phyloP scores from a whole-genome alignment of 2,113 vertebrate species.

The Dromas ardeola region DNA sequence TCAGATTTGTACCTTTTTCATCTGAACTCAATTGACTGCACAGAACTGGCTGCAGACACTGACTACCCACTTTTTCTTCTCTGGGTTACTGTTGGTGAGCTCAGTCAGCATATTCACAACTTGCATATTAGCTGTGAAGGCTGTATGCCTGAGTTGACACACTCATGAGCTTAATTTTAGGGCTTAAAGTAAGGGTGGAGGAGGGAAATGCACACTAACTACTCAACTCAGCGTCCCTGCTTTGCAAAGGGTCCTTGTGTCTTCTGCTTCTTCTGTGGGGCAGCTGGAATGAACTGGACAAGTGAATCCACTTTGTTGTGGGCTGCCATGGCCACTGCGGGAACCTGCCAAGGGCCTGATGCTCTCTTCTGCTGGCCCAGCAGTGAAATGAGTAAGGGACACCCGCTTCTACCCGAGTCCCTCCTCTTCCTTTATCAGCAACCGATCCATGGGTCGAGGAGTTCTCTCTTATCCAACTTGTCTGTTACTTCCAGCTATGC shows the following conservation, averaged over 20 bases:
- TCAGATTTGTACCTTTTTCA: background rate
- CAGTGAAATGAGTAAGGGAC: background rate
- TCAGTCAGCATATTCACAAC: background rate
- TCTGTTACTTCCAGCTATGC: background rate
- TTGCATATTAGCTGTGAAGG: background rate
- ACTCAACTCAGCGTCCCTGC: fast-evolving
- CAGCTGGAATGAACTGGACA: background rate
- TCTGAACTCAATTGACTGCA: background rate
- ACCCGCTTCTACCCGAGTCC: background rate
- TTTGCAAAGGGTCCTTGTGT: background rate
- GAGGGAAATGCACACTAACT: background rate
- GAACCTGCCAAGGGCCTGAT: background rate
- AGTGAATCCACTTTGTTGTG: background rate
- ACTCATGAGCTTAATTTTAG: background rate
- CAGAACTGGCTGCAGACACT: background rate
- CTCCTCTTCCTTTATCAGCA: background rate
- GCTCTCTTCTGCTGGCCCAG: background rate
- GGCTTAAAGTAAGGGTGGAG: background rate
- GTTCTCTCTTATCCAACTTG: background rate
- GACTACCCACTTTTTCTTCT: background rate
- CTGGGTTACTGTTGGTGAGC: fast-evolving
- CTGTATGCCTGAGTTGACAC: background rate
- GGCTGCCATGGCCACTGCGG: background rate
- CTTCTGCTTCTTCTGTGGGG: background rate
- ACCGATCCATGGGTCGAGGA: background rate